phyloP scores from a whole-genome alignment of 2,888 invertebrate species.

The Caenorhabditis doughertyi region DNA sequence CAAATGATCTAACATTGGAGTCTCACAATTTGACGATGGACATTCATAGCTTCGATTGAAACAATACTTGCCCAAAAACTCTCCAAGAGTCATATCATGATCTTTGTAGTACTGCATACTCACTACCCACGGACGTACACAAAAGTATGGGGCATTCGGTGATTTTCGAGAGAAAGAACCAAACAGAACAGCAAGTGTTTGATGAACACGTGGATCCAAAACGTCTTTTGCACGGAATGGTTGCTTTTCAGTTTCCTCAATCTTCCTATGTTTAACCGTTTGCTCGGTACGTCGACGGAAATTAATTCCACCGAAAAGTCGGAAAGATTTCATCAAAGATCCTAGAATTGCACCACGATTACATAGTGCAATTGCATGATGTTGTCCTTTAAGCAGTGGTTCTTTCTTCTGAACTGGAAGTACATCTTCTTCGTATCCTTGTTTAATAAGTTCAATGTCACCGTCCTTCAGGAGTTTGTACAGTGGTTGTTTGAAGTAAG shows the following conservation, averaged over 20 bases:
- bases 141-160: constrained; percentile 90
- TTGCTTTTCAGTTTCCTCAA: constrained; percentile 41
- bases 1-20: constrained; percentile 92
- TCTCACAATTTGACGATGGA: constrained; percentile 89
- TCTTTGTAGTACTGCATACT: constrained; percentile 95
- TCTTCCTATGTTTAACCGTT: constrained; percentile 39
- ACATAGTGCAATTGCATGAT: constrained; percentile 38
- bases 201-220: constrained; percentile 85
- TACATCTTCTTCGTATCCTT: constrained; percentile 58
- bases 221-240: constrained; percentile 81
- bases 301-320: constrained; percentile 55
- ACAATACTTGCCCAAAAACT: constrained; percentile 87
- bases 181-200: constrained; percentile 91
- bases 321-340: constrained; percentile 35
- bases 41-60: constrained; percentile 90
- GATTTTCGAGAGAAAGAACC: constrained; percentile 85
- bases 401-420: constrained; percentile 21
- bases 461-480: constrained; percentile 68
- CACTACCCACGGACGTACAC: constrained; percentile 92
- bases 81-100: constrained; percentile 95
- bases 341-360: constrained; percentile 36
- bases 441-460: constrained; percentile 55
- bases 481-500: constrained; percentile 82
- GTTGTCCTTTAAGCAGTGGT: background rate
- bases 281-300: constrained; percentile 43